Conservation (phyloP, 1,140 invertebrate species). For the Papilio xuthus region DNA sequence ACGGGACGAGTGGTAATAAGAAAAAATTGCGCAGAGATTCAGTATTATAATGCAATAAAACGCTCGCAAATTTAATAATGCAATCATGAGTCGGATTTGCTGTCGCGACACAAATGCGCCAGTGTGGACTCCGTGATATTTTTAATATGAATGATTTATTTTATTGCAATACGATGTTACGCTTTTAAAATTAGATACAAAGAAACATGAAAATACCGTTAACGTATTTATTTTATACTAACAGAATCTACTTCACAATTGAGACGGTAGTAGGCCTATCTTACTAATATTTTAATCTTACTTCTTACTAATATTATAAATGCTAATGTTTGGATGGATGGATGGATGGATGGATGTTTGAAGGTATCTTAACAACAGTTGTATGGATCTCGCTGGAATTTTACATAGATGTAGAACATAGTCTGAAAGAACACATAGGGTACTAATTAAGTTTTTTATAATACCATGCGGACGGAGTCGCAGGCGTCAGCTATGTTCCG, state of each 20-base stretch:
- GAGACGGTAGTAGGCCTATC: too few relatives aligned
- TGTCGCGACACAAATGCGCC: slow-evolving; percentile 46
- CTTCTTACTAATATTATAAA: too few relatives aligned
- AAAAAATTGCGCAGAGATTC: slow-evolving; percentile 42
- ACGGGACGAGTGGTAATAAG: slow-evolving; percentile 27
- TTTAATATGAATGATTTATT: slow-evolving; percentile 25
- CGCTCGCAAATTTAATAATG: slow-evolving; percentile 70
- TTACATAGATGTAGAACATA: too few relatives aligned
- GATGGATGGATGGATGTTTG: too few relatives aligned
- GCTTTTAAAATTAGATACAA: not conserved
- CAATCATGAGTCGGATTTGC: slow-evolving; percentile 64
- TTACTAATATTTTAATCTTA: too few relatives aligned
- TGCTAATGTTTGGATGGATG: too few relatives aligned
- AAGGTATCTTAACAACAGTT: too few relatives aligned
- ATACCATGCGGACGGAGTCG: too few relatives aligned
- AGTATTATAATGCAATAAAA: slow-evolving; percentile 66
- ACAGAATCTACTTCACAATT: not conserved
- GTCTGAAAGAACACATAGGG: too few relatives aligned
- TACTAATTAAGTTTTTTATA: too few relatives aligned
- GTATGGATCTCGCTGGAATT: too few relatives aligned
- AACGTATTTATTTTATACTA: not conserved
- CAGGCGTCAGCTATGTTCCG: too few relatives aligned
- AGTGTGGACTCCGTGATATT: slow-evolving; percentile 1
- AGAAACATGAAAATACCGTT: not conserved
- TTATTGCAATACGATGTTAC: not conserved